phyloP scores from a whole-genome alignment of 2,113 vertebrate genomes.

The Hippopotamus amphibius region DNA sequence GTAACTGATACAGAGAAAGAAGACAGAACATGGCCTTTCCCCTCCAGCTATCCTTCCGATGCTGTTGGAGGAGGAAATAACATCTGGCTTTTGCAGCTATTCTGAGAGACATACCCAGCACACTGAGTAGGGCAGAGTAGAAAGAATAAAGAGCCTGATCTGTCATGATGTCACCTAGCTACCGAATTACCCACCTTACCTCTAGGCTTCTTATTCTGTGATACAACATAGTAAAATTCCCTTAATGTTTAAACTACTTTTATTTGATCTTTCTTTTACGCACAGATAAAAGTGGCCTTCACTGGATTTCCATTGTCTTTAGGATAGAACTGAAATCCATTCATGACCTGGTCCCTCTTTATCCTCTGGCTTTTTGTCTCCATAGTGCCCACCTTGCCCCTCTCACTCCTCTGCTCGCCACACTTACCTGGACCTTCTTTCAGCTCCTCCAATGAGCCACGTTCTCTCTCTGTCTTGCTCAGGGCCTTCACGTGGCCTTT shows the following conservation, averaged over 20 bases:
- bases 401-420: too few relatives aligned
- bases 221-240: neutral
- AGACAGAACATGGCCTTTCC: neutral
- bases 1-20: neutral
- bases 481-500: neutral
- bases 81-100: neutral
- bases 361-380: neutral
- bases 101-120: neutral
- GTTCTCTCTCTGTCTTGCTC: neutral
- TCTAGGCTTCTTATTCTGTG: neutral
- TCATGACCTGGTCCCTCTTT: neutral
- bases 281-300: neutral
- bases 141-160: neutral
- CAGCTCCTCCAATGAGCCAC: neutral
- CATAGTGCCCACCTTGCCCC: too few relatives aligned
- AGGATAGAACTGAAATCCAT: neutral
- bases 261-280: neutral
- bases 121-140: neutral
- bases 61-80: neutral
- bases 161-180: neutral
- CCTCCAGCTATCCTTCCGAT: neutral
- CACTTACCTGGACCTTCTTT: neutral
- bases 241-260: neutral
- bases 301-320: neutral
- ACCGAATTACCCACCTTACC: neutral